These are phyloP conservation scores for Neotragus pygmaeus DNA, from an alignment of 2,113 vertebrate genomes.

Conservation along the genomic window DNA sequence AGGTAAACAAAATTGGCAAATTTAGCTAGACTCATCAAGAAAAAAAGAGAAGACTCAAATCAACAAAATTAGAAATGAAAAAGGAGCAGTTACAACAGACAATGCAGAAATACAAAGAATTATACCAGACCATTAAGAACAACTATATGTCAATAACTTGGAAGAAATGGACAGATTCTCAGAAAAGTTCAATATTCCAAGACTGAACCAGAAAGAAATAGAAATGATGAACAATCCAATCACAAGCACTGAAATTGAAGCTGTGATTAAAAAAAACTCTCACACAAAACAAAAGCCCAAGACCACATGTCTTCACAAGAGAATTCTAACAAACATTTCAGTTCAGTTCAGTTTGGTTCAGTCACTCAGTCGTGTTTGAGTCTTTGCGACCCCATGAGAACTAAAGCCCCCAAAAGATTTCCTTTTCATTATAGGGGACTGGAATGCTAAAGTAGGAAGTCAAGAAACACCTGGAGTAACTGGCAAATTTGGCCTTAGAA, in stretches of 20 bases:
- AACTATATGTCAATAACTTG: neutral
- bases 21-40: neutral
- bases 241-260: neutral
- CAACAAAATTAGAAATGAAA: neutral
- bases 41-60: neutral
- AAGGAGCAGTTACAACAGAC: neutral
- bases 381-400: too few species aligned
- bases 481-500: too few species aligned
- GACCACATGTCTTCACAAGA: neutral
- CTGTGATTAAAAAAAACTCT: neutral
- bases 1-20: neutral
- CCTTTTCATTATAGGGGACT: too few species aligned
- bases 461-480: too few species aligned
- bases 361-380: fast-evolving
- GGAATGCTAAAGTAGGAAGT: too few species aligned
- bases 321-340: neutral
- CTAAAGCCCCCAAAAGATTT: too few species aligned
- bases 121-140: neutral
- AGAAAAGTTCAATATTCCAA: neutral
- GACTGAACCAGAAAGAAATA: neutral
- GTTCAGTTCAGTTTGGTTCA: neutral
- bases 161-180: neutral
- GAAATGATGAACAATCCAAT: neutral
- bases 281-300: neutral
- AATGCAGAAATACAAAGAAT: neutral